Evolutionary conservation across 2,797 vertebrate genomes (phyloP), one percentile per base, ranked within the genome.

Genomic region (Arnoldichthys spilopterus): DNA sequence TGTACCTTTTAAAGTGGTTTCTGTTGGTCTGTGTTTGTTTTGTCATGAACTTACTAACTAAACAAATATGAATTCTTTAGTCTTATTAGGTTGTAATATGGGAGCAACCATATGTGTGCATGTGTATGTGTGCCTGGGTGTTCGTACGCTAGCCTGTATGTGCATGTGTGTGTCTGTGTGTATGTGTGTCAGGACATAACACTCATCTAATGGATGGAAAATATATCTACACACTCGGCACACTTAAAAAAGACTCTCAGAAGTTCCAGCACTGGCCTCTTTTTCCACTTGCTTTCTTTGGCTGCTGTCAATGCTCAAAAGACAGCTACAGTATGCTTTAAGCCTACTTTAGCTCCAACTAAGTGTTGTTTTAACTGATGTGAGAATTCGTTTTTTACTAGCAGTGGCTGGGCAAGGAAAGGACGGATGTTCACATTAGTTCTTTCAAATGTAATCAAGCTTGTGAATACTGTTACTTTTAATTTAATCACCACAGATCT

Each of bases 171-270:
- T 80, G 72, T 73, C 72, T 79, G 63, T 86, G 72, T 82, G 81
- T 84, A 73, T 73, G 79, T 37, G 63, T 87, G 86, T 83, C 67
- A 75, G 69, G 76, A 63, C 70, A 70, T 51, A 56, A 77, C 61
- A 49, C 76, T 84, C 81, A 77, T 72, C 83, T 90, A 90, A 90
- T 90, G 89, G 89, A 91, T 89, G 90, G 89, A 91, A 93, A 91
- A 90, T 92, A 84, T 89, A 89, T 90, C 83, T 77, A 86, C 83
- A 85, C 87, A 85, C 87, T 89, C 84, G 72, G 88, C 45, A 49
- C 74, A 66, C 74, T 69, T 61, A 51, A 74, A 76, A 80, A 64
- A 30, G 66, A 82, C 34, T 59, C 78, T 84, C 76, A 76, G 82
- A 83, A 85, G 72, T 83, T 84, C 58, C 79, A 82, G 80, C 73